These are phyloP conservation scores for Microctenopoma lineatum DNA, from an alignment of 2,797 vertebrate species.

Conservation along the genomic window DNA sequence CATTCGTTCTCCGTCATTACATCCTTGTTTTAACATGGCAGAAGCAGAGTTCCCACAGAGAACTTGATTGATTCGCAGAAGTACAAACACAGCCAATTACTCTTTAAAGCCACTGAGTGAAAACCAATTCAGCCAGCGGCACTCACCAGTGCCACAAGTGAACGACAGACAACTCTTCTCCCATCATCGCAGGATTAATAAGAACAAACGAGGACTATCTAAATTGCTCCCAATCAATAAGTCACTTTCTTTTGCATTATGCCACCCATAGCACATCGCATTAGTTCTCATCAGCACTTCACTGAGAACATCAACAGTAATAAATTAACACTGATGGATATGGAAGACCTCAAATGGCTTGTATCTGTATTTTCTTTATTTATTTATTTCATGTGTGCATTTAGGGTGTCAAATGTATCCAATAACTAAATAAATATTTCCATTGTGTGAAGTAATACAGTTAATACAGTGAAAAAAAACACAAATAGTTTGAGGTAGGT, in stretches of 20 bases:
- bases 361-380: background rate
- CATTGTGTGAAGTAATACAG: background rate
- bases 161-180: constrained; percentile 15
- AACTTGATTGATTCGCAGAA: constrained; percentile 65
- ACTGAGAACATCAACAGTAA: constrained; percentile 17
- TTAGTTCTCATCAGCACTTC: constrained; percentile 16
- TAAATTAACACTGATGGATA: constrained; percentile 2
- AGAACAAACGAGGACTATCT: constrained; percentile 59
- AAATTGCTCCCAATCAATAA: constrained; percentile 61
- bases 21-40: constrained; percentile 48
- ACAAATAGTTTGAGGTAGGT: background rate
- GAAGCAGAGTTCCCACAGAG: constrained; percentile 53
- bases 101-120: constrained; percentile 68
- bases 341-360: background rate
- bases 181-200: constrained; percentile 39
- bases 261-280: constrained; percentile 2
- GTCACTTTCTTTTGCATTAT: constrained; percentile 34
- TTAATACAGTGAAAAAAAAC: background rate
- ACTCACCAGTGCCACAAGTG: constrained; percentile 22
- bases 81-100: constrained; percentile 74
- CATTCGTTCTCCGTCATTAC: constrained; percentile 57
- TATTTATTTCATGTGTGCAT: background rate
- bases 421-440: background rate
- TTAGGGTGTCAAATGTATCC: background rate
- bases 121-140: constrained; percentile 56